Evolutionary conservation across 2,888 invertebrate genomes (phyloP), one percentile per base, ranked within the genome.

Genomic region (Nemotelus pantherinus): DNA sequence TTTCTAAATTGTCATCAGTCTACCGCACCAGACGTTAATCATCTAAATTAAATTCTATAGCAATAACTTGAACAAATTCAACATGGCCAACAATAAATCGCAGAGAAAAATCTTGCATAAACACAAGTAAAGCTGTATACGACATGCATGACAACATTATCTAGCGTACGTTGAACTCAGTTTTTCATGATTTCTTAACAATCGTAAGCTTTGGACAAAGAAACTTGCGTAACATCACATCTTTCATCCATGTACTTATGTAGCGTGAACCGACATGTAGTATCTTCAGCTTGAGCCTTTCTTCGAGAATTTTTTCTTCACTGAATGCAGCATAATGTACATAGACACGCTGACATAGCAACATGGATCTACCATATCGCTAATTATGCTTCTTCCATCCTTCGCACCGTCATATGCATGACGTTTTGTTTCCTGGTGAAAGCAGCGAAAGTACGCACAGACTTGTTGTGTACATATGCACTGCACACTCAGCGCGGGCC

Each of bases 111-210:
- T 43, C 25, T 25, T 25, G 6, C 53, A 53, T 43, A 39, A 63
- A 41, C 63, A 41, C 63, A 43, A 63, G 43, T 63, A 63, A 39
- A 39, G 43, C 43, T 53, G 53, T 10, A 25, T 25, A 7, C 10
- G n/a, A 47, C 65, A 44, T 65, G 65, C 65, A 65, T 65, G 47
- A 7, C 65, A 65, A 47, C 65, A 47, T 63, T 63, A 65, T 65
- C 65, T 65, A 9, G 44, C 65, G 65, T 65, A 65, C 65, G 65
- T 65, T 65, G 10, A 65, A 45, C 65, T 41, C 65, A 25, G 25
- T 25, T 25, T 47, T 65, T 9, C 65, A 65, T 25, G 65, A 65
- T 65, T 65, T 65, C 65, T n/a, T n/a, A 65, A 65, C 45, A 58
- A 58, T 25, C 4, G 65, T 44, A 5, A 44, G 44, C 65, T 6